Base-by-base conservation (phyloP, 2,888 invertebrate species). In the Volucella zonaria region DNA sequence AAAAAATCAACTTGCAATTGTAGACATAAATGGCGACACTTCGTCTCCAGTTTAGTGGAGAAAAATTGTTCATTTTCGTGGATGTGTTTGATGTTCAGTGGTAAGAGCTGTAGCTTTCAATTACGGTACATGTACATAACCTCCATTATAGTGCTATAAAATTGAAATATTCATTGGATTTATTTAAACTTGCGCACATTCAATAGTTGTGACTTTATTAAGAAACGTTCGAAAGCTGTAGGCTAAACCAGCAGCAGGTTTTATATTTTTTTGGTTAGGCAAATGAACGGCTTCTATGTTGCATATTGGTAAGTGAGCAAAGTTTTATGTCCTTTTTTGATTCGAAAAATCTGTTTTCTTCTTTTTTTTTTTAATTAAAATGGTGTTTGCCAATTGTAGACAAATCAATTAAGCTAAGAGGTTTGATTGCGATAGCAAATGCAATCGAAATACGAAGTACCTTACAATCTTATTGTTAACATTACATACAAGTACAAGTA, bases 1-100 rank as follows among this genome's bases (percentile, higher is more conserved):
- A 71, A 77, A 61, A 80, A 75, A 74, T 76, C 76, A 68, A 61
- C 68, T 62, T 78, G 73, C 61, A 73, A 47, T 51, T 12, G 73
- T 58, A 61, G 77, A 82, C 82, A 42, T 82, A 82, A 78, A 82
- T 82, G 82, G 82, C 82, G 82, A 62, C 82, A 54, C 54, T 67
- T 62, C 73, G 82, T 82, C 82, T 82, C 77, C 43, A 49, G 67
- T 67, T 78, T 82, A 67, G 62, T 15, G 51, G 40, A 68, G 56
- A 78, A 71, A 78, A 67, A 73, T 62, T 77, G 67, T 73, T 82
- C 43, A 18, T 77, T 77, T 82, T 82, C 71, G 82, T 77, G 61
- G 49, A 49, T 64, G 42, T 58, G 49, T 42, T 45, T 43, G 43
- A 49, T 51, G 42, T 42, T 45, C 43, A 43, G 59, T 31, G 18